phyloP scores from a whole-genome alignment of 2,113 vertebrate genomes.

The Gobius niger region DNA sequence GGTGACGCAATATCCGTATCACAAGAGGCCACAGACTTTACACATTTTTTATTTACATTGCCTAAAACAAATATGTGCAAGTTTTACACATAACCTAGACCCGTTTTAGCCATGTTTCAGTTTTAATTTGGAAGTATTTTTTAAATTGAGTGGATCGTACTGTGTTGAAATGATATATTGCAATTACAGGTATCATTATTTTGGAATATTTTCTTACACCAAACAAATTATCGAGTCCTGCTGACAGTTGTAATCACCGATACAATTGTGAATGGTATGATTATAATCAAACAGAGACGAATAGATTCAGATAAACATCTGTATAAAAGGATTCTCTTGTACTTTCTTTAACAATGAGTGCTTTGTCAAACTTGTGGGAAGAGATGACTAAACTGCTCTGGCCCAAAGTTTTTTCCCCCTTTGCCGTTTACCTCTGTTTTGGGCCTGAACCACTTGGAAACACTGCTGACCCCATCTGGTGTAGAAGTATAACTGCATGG shows the following conservation, averaged over 20 bases:
- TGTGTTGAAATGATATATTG: too few species aligned
- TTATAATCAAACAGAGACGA: background rate
- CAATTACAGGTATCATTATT: too few species aligned
- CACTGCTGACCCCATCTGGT: slow-evolving; percentile 61
- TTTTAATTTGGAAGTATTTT: too few species aligned
- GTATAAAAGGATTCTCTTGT: background rate
- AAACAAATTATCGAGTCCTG: background rate
- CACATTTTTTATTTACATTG: too few species aligned
- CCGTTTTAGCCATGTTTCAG: too few species aligned
- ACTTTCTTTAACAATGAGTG: slow-evolving; percentile 13
- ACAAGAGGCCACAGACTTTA: too few species aligned
- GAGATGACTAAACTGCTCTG: slow-evolving; percentile 14
- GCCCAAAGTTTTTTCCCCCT: background rate
- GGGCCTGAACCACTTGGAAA: slow-evolving; percentile 5
- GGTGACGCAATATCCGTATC: too few species aligned
- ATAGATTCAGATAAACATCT: background rate
- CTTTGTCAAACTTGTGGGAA: slow-evolving; percentile 14
- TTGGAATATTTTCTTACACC: too few species aligned
- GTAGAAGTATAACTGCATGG: slow-evolving; percentile 2
- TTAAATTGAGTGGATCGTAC: too few species aligned
- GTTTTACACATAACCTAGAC: too few species aligned
- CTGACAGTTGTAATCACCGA: background rate
- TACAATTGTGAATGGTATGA: background rate
- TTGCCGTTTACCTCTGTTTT: background rate
- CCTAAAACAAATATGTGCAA: too few species aligned